phyloP scores from a whole-genome alignment of 2,113 vertebrate genomes.

The Lathamus discolor region DNA sequence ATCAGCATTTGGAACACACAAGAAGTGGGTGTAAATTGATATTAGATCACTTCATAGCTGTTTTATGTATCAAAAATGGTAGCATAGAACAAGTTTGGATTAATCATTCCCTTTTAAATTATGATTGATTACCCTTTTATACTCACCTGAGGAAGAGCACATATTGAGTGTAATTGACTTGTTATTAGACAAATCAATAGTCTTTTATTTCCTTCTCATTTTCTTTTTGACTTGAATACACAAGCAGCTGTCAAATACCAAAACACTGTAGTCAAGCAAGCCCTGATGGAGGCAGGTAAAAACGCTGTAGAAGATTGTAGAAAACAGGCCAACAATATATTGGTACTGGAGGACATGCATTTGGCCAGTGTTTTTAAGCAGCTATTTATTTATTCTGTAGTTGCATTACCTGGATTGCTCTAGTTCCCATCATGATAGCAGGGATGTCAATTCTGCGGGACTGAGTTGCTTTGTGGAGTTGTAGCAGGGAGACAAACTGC shows the following conservation, averaged over 20 bases:
- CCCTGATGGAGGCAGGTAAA: neutral
- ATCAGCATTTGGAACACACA: neutral
- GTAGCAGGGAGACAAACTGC: neutral
- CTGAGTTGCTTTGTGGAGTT: neutral
- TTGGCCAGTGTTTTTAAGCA: neutral
- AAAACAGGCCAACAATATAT: neutral
- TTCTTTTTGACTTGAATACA: neutral
- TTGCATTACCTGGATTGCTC: neutral
- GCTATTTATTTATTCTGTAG: neutral
- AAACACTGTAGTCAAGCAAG: neutral
- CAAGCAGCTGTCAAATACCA: neutral
- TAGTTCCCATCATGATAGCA: neutral
- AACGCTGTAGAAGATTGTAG: neutral
- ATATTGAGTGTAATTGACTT: neutral
- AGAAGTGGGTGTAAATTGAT: neutral
- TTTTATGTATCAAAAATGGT: neutral
- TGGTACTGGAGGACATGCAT: neutral
- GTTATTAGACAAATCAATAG: neutral
- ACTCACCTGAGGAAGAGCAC: neutral
- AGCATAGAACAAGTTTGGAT: neutral
- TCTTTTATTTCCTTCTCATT: neutral
- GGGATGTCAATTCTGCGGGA: neutral
- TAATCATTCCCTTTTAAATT: neutral
- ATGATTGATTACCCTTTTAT: neutral
- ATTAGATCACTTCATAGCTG: neutral